Evolutionary conservation across 2,888 invertebrate genomes (phyloP).

Genomic region (Podotricha telesiphe): DNA sequence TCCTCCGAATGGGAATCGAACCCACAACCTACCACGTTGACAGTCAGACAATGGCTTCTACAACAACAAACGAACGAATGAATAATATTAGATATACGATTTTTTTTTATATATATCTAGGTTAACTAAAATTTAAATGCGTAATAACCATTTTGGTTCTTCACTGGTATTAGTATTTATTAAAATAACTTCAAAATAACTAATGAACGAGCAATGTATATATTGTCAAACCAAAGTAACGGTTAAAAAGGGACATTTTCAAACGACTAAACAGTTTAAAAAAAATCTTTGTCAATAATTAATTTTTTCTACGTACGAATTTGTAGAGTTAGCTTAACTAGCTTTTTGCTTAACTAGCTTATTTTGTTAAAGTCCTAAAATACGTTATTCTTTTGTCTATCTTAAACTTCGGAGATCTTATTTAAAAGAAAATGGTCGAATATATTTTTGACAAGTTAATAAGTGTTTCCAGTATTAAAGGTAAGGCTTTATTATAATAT

Average conservation of each 20-base stretch:
- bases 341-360: too few relatives aligned
- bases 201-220: too few relatives aligned
- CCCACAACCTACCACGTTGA: too few relatives aligned
- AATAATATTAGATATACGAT: too few relatives aligned
- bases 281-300: neutral
- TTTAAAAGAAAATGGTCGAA: neutral
- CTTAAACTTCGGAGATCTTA: neutral
- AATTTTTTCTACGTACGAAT: slow-evolving; percentile 3
- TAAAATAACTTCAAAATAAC: neutral
- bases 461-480: neutral
- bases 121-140: too few relatives aligned
- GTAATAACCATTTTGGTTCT: too few relatives aligned
- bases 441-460: slow-evolving; percentile 9
- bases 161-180: too few relatives aligned
- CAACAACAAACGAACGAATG: too few relatives aligned
- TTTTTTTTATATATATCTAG: too few relatives aligned
- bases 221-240: neutral
- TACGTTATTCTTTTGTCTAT: slow-evolving; percentile 3
- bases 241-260: neutral
- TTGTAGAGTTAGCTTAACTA: too few relatives aligned
- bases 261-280: neutral
- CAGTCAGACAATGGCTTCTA: too few relatives aligned
- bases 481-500: neutral
- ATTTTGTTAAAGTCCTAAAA: slow-evolving; percentile 2
- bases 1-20: too few relatives aligned